Percentiles rank a stretch among this genome's conserved stretches.
Conservation (phyloP, 2,113 vertebrate species). For the Isichthys henryi region DNA sequence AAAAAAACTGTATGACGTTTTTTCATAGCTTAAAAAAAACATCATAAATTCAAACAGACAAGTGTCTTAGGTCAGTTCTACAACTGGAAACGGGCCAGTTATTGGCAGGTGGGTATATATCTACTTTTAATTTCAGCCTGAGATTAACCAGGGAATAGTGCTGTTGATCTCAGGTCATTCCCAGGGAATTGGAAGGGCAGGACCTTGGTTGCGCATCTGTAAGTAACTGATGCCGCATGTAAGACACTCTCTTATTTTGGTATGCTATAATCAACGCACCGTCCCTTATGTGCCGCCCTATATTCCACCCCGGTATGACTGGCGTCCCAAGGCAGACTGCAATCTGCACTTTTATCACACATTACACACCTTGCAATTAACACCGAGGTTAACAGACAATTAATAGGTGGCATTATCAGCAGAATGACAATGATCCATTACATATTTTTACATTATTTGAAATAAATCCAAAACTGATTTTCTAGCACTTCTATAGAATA, state of each 20-base stretch:
- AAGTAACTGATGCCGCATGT: conserved; percentile 31
- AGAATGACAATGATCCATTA: not conserved
- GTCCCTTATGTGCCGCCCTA: conserved; percentile 57
- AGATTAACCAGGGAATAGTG: conserved; percentile 34
- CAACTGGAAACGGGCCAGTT: not conserved
- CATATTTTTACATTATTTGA: conserved; percentile 11
- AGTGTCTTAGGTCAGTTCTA: not conserved
- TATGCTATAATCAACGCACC: conserved; percentile 62
- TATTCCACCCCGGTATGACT: conserved; percentile 50
- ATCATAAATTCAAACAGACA: not conserved
- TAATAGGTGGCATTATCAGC: conserved; percentile 4
- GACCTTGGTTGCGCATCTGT: conserved; percentile 37
- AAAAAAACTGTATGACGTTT: not conserved
- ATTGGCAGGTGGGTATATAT: conserved; percentile 10
- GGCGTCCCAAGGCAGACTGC: conserved; percentile 45
- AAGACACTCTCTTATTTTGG: conserved; percentile 44
- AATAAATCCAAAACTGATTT: not conserved
- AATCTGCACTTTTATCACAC: conserved; percentile 57
- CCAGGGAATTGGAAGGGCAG: conserved; percentile 34
- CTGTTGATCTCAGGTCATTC: conserved; percentile 30
- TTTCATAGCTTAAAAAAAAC: not conserved
- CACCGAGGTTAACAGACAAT: conserved; percentile 13
- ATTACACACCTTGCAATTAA: conserved; percentile 36
- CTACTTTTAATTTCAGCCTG: conserved; percentile 31
- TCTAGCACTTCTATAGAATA: not conserved